Evolutionary conservation across 1,140 invertebrate species (phyloP).

Genomic region (Drosophila cardini): DNA sequence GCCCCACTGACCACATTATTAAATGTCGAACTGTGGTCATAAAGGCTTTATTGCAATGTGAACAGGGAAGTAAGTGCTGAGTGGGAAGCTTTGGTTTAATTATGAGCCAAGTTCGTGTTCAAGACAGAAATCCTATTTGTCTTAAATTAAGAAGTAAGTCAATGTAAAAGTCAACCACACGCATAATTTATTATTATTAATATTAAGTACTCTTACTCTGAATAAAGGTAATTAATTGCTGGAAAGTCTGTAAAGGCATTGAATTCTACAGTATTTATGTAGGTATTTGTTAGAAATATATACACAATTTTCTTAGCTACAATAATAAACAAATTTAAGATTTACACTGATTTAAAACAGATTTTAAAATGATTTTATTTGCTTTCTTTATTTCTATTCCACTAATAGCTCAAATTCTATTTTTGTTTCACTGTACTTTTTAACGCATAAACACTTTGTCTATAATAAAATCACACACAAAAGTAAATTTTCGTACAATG

Average conservation of each 20-base stretch:
- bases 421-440: no score
- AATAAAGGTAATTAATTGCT: background rate
- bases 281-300: no score
- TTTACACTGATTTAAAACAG: no score
- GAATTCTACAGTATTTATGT: background rate
- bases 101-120: background rate
- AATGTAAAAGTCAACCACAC: background rate
- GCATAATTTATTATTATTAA: slow-evolving; percentile 4
- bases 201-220: background rate
- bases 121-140: background rate
- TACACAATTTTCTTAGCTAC: no score
- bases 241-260: background rate
- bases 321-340: background rate
- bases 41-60: background rate
- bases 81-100: background rate
- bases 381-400: no score
- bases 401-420: no score
- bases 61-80: no score
- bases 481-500: no score
- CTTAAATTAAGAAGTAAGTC: background rate
- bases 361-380: no score
- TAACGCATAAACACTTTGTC: no score
- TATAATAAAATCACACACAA: no score
- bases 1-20: slow-evolving; percentile 11
- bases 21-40: slow-evolving; percentile 9